These are phyloP conservation scores for Plusia festucae DNA, from an alignment of 2,888 invertebrate species.

Conservation along the genomic window DNA sequence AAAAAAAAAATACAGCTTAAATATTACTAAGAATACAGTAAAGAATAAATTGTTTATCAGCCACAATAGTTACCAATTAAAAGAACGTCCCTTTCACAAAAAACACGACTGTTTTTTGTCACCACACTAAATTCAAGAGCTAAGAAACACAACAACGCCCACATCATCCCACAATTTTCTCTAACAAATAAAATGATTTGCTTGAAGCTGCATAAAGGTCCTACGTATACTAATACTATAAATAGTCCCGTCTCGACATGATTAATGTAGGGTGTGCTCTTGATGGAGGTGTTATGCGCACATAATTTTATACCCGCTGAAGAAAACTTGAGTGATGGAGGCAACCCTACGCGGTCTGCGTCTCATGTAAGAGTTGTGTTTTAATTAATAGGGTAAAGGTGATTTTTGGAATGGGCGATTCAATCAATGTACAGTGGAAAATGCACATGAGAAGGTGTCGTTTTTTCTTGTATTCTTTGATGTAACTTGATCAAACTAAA, in stretches of 20 bases:
- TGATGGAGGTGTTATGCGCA: slow-evolving; percentile 74
- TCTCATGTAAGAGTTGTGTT: slow-evolving; percentile 52
- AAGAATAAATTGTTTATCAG: too few species aligned
- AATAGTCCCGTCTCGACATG: slow-evolving; percentile 68
- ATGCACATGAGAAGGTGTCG: background rate
- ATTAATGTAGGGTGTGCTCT: slow-evolving; percentile 71
- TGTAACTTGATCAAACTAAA: too few species aligned
- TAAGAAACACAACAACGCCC: background rate
- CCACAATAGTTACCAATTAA: too few species aligned
- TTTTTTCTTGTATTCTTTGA: too few species aligned
- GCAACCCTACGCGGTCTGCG: slow-evolving; percentile 57
- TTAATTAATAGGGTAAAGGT: slow-evolving; percentile 50
- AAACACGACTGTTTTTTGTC: too few species aligned
- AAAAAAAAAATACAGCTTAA: too few species aligned
- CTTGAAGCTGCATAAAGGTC: slow-evolving; percentile 55
- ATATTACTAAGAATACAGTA: too few species aligned
- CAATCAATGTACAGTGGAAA: background rate
- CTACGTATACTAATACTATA: slow-evolving; percentile 62
- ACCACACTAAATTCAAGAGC: too few species aligned
- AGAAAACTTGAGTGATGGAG: slow-evolving; percentile 75
- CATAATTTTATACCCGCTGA: slow-evolving; percentile 73
- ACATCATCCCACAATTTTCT: background rate
- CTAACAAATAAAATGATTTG: slow-evolving; percentile 53
- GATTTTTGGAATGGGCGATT: background rate
- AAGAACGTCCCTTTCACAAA: too few species aligned